Evolutionary conservation across 2,888 invertebrate genomes (phyloP).

Genomic region (Perithous albicinctus): DNA sequence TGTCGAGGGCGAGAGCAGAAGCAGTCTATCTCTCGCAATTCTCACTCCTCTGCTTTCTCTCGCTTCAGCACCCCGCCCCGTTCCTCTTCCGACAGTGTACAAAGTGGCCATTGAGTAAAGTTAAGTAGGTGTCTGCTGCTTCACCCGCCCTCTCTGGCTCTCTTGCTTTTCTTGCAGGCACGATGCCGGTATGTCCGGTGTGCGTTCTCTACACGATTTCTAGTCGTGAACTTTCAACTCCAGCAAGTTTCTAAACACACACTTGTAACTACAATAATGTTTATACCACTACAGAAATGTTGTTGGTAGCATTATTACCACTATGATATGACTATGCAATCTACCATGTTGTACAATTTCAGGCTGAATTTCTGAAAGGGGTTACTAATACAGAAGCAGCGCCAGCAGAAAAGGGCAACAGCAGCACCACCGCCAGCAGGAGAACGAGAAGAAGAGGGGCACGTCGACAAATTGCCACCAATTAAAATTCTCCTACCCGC

Average conservation of each 20-base stretch:
- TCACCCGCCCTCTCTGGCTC: slow-evolving; percentile 6
- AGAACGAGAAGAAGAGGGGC: slow-evolving; percentile 37
- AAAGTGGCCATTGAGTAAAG: slow-evolving; percentile 65
- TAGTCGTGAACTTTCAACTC: slow-evolving; percentile 23
- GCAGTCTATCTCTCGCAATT: slow-evolving; percentile 40
- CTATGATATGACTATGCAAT: not conserved
- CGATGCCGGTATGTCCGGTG: slow-evolving; percentile 21
- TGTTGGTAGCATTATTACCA: not conserved
- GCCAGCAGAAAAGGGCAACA: slow-evolving; percentile 25
- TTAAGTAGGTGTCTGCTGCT: slow-evolving; percentile 64
- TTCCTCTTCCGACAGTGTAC: slow-evolving; percentile 55
- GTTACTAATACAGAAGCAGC: slow-evolving; percentile 32
- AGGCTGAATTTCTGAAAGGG: slow-evolving; percentile 11
- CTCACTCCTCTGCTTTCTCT: slow-evolving; percentile 25
- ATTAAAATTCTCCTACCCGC: slow-evolving; percentile 78
- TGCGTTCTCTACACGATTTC: slow-evolving; percentile 15
- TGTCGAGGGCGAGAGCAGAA: slow-evolving; percentile 29
- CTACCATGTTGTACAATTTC: not conserved
- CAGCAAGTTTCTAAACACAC: slow-evolving; percentile 17
- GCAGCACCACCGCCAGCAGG: slow-evolving; percentile 17
- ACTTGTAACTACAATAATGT: slow-evolving; percentile 2
- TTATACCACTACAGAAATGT: not conserved
- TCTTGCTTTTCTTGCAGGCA: not conserved
- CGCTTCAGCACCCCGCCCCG: too few relatives aligned
- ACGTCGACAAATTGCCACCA: slow-evolving; percentile 78